Evolutionary conservation across 2,888 invertebrate genomes (phyloP).

Genomic region (Synergus gifuensis): DNA sequence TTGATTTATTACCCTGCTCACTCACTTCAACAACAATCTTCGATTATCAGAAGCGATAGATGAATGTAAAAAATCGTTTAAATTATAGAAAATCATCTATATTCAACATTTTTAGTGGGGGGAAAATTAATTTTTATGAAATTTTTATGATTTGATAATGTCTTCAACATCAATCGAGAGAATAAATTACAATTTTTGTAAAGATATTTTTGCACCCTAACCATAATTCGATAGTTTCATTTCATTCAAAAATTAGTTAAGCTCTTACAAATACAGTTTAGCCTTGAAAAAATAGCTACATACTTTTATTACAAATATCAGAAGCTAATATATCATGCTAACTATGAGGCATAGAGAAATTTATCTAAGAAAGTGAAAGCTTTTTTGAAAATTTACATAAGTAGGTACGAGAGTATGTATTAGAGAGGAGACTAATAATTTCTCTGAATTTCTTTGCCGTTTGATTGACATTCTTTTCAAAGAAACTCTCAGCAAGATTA

Average conservation of each 20-base stretch:
- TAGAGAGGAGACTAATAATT: not conserved
- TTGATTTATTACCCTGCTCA: constrained; percentile 2
- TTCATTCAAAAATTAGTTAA: not conserved
- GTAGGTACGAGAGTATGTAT: not conserved
- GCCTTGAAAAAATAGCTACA: not conserved
- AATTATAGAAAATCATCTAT: not conserved
- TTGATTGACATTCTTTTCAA: constrained; percentile 15
- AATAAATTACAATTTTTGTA: not conserved
- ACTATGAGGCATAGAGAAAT: not conserved
- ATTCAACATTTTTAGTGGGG: not conserved
- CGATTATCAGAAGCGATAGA: not conserved
- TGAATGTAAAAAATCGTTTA: not conserved
- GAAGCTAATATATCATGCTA: not conserved
- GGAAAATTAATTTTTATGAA: not conserved
- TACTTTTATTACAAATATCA: not conserved
- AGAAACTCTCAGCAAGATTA: not conserved
- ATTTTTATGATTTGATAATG: not conserved
- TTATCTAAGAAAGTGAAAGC: not conserved
- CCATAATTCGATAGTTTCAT: not conserved
- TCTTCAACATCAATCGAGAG: not conserved
- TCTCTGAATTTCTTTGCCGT: not conserved
- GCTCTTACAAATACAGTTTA: not conserved
- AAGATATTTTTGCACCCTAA: not conserved
- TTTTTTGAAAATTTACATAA: not conserved
- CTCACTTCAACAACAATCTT: not conserved